These are phyloP conservation scores for Tragelaphus imberbis DNA, from an alignment of 2,113 vertebrate genomes.

Conservation along the genomic window DNA sequence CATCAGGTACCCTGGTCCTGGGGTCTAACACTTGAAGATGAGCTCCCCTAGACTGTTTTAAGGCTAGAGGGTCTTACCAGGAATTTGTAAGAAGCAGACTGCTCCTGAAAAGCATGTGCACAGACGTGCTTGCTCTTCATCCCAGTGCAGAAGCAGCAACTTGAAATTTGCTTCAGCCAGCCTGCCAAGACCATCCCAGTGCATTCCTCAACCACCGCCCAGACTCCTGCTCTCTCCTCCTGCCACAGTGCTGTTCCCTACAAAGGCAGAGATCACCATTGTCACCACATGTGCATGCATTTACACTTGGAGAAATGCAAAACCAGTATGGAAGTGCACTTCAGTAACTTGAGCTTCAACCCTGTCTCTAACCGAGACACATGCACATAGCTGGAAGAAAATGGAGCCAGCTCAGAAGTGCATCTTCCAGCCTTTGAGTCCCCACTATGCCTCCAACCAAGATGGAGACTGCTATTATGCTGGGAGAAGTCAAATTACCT, in stretches of 20 bases:
- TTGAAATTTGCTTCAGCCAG: not conserved
- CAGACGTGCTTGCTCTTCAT: not conserved
- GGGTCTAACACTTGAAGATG: not conserved
- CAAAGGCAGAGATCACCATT: not conserved
- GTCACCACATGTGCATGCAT: not conserved
- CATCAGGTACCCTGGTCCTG: not conserved
- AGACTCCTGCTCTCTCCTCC: not conserved
- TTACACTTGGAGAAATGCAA: not conserved
- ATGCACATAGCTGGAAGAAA: not conserved
- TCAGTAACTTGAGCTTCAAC: not conserved
- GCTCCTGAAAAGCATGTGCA: not conserved
- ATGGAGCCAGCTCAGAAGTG: not conserved
- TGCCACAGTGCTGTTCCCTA: not conserved
- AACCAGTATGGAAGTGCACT: not conserved
- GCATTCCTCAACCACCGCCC: accelerated
- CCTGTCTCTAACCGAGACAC: not conserved
- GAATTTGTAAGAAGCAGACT: not conserved
- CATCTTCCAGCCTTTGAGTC: not conserved
- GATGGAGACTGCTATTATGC: not conserved
- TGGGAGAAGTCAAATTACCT: not conserved
- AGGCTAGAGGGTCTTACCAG: not conserved
- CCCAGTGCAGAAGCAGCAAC: not conserved
- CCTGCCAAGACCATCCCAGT: not conserved
- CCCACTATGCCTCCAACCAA: not conserved
- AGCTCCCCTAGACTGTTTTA: not conserved